A percentile compares a stretch with the other conserved stretches of the same genome.
These are phyloP conservation scores for Euplexia lucipara DNA, from an alignment of 2,888 invertebrate genomes.

Conservation along the genomic window DNA sequence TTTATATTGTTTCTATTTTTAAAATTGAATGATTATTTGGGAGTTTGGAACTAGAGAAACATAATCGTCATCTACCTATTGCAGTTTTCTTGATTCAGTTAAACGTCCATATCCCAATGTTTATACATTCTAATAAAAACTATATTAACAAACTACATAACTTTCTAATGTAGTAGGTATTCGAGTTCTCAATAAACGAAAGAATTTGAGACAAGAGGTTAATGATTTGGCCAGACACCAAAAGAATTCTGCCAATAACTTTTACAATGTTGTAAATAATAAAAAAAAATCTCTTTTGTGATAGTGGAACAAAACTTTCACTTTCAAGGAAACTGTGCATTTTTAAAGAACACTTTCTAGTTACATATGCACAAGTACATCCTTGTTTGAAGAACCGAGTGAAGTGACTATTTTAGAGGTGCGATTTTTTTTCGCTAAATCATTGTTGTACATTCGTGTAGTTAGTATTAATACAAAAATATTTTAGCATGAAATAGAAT, in stretches of 20 bases:
- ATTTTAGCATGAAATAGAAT: neutral
- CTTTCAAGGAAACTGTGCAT: constrained; percentile 43
- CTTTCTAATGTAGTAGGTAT: constrained; percentile 19
- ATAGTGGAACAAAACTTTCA: constrained; percentile 61
- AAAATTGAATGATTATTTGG: neutral
- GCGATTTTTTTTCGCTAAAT: neutral
- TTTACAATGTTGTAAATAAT: constrained; percentile 48
- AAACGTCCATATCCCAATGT: neutral
- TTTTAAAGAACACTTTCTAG: constrained; percentile 69
- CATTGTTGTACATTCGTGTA: neutral
- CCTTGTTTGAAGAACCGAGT: constrained; percentile 34
- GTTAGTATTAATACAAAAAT: neutral
- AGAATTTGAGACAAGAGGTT: constrained; percentile 46
- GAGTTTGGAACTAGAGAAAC: no score
- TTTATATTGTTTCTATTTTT: neutral
- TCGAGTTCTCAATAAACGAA: constrained; percentile 23
- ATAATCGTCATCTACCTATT: neutral
- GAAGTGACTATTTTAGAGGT: constrained; percentile 3
- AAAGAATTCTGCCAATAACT: constrained; percentile 40
- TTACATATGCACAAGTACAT: constrained; percentile 45
- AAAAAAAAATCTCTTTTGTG: constrained; percentile 43
- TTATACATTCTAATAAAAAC: neutral
- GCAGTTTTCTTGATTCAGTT: neutral
- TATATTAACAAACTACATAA: constrained; percentile 15
- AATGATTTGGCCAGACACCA: constrained; percentile 62